Evolutionary conservation across 2,888 invertebrate species (phyloP).

Genomic region (Anodontia alba): DNA sequence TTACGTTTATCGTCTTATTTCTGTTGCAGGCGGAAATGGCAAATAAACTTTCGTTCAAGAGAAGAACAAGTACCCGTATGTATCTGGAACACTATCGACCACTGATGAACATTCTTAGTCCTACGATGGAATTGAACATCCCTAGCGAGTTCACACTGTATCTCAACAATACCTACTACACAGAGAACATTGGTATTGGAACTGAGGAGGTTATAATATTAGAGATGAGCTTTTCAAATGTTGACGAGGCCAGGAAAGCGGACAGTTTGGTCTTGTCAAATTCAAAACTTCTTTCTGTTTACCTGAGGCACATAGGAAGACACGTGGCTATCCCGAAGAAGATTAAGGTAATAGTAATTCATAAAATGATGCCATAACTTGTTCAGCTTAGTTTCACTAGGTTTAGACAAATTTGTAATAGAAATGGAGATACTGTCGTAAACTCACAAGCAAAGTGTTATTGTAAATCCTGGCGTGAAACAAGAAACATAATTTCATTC

Average conservation of each 20-base stretch:
- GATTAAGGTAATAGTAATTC: constrained; percentile 43
- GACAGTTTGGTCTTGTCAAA: constrained; percentile 11
- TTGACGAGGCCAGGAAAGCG: constrained; percentile 52
- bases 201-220: constrained; percentile 69
- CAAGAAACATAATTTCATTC: no score
- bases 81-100: constrained; percentile 68
- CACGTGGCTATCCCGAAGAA: constrained; percentile 41
- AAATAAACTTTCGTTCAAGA: constrained; percentile 62
- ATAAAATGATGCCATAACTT: background rate
- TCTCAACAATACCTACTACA: constrained; percentile 56
- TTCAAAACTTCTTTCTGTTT: constrained; percentile 28
- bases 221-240: constrained; percentile 62
- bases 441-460: no score
- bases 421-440: no score
- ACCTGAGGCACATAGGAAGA: constrained; percentile 31
- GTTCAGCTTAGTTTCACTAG: background rate
- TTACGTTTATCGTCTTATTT: no score
- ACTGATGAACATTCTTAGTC: constrained; percentile 58
- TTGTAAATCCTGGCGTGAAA: no score
- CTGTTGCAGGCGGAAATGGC: constrained; percentile 73
- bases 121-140: constrained; percentile 24
- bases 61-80: constrained; percentile 62
- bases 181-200: constrained; percentile 59
- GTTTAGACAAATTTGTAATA: no score
- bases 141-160: constrained; percentile 49